Conservation (phyloP, 2,797 vertebrate species). For the Alcedo quadribrachys region DNA sequence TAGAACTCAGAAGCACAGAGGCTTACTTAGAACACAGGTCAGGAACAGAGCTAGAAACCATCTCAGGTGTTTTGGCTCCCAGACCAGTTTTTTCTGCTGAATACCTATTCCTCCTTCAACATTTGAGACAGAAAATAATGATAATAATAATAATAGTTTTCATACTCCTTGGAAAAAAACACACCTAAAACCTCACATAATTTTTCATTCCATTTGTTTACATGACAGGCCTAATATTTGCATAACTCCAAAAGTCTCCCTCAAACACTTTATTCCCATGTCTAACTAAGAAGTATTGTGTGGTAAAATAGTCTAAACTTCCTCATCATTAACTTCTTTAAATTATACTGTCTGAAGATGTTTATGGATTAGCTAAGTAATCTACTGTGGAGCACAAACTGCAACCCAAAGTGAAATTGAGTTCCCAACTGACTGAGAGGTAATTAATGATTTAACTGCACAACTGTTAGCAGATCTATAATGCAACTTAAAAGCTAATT, state of each 20-base stretch:
- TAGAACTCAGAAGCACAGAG: not conserved
- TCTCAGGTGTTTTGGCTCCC: not conserved
- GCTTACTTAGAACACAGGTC: not conserved
- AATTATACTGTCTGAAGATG: conserved; percentile 70
- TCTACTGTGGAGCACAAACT: conserved; percentile 70
- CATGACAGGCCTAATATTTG: not conserved
- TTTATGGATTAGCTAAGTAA: conserved; percentile 75
- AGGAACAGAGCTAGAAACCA: not conserved
- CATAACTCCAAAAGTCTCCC: not conserved
- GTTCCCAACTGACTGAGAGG: conserved; percentile 69
- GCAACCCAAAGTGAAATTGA: conserved; percentile 74
- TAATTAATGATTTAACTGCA: conserved; percentile 77
- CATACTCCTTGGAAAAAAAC: not conserved
- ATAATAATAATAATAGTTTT: not conserved
- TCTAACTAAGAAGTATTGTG: conserved; percentile 66
- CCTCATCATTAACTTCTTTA: conserved; percentile 61
- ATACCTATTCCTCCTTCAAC: not conserved
- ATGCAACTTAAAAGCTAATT: conserved; percentile 76
- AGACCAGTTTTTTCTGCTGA: not conserved
- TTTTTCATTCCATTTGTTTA: conserved; percentile 27
- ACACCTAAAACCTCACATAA: not conserved
- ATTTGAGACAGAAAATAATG: not conserved
- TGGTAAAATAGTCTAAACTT: conserved; percentile 70
- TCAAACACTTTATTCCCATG: conserved; percentile 25
- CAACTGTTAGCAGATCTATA: conserved; percentile 74